A percentile compares a stretch with the other conserved stretches of the same genome.
These are phyloP conservation scores for Grantiella picta DNA, from an alignment of 2,113 vertebrate species.

Conservation along the genomic window DNA sequence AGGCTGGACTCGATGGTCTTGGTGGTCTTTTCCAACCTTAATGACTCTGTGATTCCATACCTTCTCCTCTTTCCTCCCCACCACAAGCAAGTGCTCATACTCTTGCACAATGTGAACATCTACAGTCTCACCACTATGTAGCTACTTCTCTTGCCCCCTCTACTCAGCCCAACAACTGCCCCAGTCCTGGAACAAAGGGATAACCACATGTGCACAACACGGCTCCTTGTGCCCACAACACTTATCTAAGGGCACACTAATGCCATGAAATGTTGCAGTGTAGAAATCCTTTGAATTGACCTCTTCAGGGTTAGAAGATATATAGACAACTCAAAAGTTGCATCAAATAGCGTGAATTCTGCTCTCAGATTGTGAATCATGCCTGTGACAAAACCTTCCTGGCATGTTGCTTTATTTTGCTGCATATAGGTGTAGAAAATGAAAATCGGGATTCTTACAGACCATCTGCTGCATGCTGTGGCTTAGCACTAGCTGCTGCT, in stretches of 20 bases:
- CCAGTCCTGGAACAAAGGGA: background rate
- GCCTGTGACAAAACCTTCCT: background rate
- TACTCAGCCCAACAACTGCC: background rate
- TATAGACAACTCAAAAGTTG: background rate
- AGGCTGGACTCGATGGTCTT: background rate
- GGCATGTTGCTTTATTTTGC: background rate
- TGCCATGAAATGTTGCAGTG: background rate
- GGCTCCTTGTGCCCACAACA: accelerated
- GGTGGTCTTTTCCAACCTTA: background rate
- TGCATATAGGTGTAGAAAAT: background rate
- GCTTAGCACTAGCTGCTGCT: background rate
- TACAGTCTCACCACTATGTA: background rate
- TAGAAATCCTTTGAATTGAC: background rate
- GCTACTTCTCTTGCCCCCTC: background rate
- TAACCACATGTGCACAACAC: accelerated
- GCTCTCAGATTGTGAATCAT: background rate
- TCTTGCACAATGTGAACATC: accelerated
- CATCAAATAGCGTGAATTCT: background rate
- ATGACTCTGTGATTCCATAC: background rate
- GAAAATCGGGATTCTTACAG: background rate
- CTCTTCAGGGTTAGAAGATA: background rate
- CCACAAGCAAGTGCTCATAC: background rate
- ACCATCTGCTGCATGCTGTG: background rate
- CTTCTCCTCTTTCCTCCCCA: background rate
- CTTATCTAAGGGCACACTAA: too few relatives aligned